A percentile compares a stretch with the other conserved stretches of the same genome.
phyloP scores from a whole-genome alignment of 2,113 vertebrate species.

The Eulacestoma nigropectus region DNA sequence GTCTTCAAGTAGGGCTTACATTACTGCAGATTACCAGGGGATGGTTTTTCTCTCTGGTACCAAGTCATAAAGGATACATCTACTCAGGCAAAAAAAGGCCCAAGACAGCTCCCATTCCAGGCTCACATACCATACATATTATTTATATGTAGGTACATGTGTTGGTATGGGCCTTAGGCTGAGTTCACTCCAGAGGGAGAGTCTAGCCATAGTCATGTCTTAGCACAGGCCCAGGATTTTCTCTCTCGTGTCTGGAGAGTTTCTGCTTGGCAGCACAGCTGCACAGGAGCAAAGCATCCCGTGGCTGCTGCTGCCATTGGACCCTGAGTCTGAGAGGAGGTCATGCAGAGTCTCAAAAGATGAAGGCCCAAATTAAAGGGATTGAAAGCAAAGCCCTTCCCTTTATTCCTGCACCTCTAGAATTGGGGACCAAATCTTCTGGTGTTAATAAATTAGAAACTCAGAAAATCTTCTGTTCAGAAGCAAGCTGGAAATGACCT shows the following conservation, averaged over 20 bases:
- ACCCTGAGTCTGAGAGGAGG: not conserved
- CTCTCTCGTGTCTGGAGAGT: not conserved
- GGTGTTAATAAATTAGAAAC: not conserved
- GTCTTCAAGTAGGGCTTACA: conserved; percentile 7
- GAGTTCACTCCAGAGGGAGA: not conserved
- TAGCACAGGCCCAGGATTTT: not conserved
- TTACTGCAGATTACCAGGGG: conserved; percentile 4
- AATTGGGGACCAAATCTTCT: not conserved
- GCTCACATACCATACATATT: conserved; percentile 44
- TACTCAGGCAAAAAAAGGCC: not conserved
- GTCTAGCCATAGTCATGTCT: not conserved
- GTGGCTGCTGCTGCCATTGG: not conserved
- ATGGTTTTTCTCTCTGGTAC: not conserved
- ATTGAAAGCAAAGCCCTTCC: not conserved
- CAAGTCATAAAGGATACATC: not conserved
- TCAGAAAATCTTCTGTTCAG: not conserved
- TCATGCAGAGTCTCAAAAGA: not conserved
- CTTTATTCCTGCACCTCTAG: not conserved
- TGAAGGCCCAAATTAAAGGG: not conserved
- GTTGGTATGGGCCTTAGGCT: conserved; percentile 48
- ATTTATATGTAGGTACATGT: conserved; percentile 32
- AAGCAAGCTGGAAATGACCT: not conserved
- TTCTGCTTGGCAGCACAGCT: not conserved
- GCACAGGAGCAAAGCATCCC: not conserved
- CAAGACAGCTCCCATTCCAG: not conserved